Evolutionary conservation across 2,113 vertebrate species (phyloP).

Genomic region (Nycticryphes semicollaris): DNA sequence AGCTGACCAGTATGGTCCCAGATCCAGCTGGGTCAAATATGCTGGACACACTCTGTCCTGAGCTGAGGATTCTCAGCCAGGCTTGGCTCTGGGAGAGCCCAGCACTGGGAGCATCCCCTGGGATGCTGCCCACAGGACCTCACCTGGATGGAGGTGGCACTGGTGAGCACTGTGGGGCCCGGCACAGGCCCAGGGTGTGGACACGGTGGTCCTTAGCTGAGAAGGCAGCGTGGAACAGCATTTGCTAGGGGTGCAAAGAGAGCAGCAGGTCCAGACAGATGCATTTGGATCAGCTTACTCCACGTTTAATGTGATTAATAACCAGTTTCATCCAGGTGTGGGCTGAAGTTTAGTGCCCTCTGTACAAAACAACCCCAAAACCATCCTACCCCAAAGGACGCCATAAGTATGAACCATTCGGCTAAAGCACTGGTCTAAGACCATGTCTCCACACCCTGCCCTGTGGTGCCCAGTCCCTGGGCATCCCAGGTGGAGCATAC

Average conservation of each 20-base stretch:
- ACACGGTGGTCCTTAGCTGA: fast-evolving
- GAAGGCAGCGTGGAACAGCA: background rate
- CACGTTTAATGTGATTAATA: background rate
- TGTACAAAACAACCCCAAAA: background rate
- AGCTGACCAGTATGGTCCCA: too few relatives aligned
- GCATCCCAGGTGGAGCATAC: fast-evolving
- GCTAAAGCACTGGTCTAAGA: background rate
- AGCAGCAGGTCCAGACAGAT: background rate
- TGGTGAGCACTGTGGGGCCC: background rate
- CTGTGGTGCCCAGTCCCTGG: fast-evolving
- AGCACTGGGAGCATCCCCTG: background rate
- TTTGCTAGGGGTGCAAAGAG: background rate
- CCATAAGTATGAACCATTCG: fast-evolving
- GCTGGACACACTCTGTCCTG: fast-evolving
- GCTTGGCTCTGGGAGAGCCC: background rate
- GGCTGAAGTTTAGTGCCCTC: background rate
- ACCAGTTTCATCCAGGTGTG: background rate
- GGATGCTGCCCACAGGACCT: background rate
- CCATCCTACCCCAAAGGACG: background rate
- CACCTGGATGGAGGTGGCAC: background rate
- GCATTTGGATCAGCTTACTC: background rate
- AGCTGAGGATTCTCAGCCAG: background rate
- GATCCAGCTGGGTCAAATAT: background rate
- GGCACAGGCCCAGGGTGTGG: fast-evolving
- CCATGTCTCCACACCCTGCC: background rate